phyloP scores from a whole-genome alignment of 2,888 invertebrate species.

The Ectemnius lituratus region DNA sequence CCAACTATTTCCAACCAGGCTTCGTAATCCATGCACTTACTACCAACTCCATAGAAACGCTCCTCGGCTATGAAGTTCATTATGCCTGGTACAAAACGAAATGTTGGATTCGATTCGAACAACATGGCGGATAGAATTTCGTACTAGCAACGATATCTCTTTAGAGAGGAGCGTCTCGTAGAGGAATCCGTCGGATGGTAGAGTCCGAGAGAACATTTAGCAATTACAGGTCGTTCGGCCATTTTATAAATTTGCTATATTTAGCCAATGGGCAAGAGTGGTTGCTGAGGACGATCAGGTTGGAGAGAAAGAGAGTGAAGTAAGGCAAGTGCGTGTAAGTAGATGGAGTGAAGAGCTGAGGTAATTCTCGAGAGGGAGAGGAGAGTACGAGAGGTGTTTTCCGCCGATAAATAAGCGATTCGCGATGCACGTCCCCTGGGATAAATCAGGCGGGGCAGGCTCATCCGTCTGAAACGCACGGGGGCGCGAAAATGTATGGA shows the following conservation, averaged over 20 bases:
- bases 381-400: slow-evolving; percentile 42
- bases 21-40: too few species aligned
- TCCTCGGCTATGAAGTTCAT: too few species aligned
- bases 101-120: not conserved
- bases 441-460: slow-evolving; percentile 65
- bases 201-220: not conserved
- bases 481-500: slow-evolving; percentile 54
- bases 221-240: not conserved
- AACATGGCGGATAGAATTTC: not conserved
- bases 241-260: slow-evolving; percentile 10
- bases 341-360: too few species aligned
- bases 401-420: slow-evolving; percentile 70
- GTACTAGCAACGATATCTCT: not conserved
- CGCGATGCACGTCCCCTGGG: slow-evolving; percentile 65
- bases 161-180: slow-evolving; percentile 17
- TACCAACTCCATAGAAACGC: too few species aligned
- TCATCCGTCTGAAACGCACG: slow-evolving; percentile 63
- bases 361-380: slow-evolving; percentile 2
- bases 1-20: too few species aligned
- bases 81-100: not conserved
- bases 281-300: not conserved
- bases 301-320: not conserved
- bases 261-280: not conserved
- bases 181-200: not conserved
- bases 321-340: too few species aligned